Conservation (phyloP, 2,113 vertebrate species). For the Pitta sordida region DNA sequence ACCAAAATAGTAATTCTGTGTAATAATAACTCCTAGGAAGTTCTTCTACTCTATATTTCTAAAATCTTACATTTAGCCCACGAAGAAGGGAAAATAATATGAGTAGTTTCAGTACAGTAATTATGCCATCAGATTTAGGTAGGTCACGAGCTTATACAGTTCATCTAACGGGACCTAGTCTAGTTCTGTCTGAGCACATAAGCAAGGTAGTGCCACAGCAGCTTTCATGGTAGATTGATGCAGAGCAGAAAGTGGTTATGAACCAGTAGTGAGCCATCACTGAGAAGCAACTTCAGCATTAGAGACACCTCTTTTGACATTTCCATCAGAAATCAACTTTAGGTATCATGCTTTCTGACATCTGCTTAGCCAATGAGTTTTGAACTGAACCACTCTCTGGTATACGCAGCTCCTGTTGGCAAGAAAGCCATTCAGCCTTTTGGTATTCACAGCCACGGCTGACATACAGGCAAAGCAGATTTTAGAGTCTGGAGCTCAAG, state of each 20-base stretch:
- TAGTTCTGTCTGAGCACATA: not conserved
- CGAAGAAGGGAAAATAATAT: not conserved
- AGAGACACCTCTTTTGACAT: slow-evolving; percentile 5
- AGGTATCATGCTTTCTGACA: slow-evolving; percentile 6
- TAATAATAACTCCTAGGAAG: not conserved
- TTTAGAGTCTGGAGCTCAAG: slow-evolving; percentile 42
- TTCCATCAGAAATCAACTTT: slow-evolving; percentile 42
- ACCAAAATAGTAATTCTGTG: too few relatives aligned
- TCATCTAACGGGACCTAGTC: not conserved
- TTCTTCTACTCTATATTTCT: not conserved
- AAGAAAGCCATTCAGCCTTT: slow-evolving; percentile 1
- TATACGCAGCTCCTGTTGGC: not conserved
- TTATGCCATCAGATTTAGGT: not conserved
- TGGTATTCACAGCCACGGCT: not conserved
- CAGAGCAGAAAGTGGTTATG: not conserved
- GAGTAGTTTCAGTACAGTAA: not conserved
- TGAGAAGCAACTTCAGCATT: not conserved
- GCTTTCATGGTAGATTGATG: not conserved
- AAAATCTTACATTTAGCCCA: not conserved
- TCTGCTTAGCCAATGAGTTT: slow-evolving; percentile 17
- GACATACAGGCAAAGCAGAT: not conserved
- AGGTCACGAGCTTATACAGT: not conserved
- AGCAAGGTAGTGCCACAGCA: not conserved
- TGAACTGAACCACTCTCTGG: not conserved
- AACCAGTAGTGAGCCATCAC: not conserved